Conservation (phyloP, 2,888 invertebrate genomes). For the Cotesia congregata region DNA sequence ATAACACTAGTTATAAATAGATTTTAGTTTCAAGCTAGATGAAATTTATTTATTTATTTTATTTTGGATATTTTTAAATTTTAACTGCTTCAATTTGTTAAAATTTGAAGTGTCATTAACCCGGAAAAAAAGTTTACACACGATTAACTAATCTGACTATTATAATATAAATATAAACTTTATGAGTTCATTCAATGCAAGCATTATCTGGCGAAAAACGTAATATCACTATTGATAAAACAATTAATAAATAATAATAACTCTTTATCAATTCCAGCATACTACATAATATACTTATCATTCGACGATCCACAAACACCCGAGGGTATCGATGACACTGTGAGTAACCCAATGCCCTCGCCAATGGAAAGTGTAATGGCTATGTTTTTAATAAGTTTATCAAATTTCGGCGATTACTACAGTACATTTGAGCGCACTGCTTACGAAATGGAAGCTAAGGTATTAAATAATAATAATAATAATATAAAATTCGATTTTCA, state of each 20-base stretch:
- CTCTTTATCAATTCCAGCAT: slow-evolving; percentile 75
- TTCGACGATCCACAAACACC: slow-evolving; percentile 88
- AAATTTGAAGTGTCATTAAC: too few relatives aligned
- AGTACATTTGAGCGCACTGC: slow-evolving; percentile 90
- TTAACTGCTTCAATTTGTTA: too few relatives aligned
- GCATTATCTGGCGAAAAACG: too few relatives aligned
- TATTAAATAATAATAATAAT: slow-evolving; percentile 62
- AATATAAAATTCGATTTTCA: too few relatives aligned
- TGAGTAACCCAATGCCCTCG: slow-evolving; percentile 89
- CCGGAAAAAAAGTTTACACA: too few relatives aligned
- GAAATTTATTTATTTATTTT: too few relatives aligned
- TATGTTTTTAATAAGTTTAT: slow-evolving; percentile 98
- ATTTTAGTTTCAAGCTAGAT: too few relatives aligned
- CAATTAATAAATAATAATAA: neutral
- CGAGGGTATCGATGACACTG: slow-evolving; percentile 85
- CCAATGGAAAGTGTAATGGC: slow-evolving; percentile 96
- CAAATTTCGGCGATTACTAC: slow-evolving; percentile 96
- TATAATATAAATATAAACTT: too few relatives aligned
- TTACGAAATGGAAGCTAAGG: slow-evolving; percentile 91
- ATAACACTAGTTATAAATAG: too few relatives aligned
- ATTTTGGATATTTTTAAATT: too few relatives aligned
- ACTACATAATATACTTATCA: slow-evolving; percentile 91
- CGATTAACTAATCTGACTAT: too few relatives aligned
- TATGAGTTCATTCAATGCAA: too few relatives aligned
- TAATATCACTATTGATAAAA: neutral